Base-by-base conservation (phyloP, 2,797 vertebrate genomes). In the Varecia variegata region DNA sequence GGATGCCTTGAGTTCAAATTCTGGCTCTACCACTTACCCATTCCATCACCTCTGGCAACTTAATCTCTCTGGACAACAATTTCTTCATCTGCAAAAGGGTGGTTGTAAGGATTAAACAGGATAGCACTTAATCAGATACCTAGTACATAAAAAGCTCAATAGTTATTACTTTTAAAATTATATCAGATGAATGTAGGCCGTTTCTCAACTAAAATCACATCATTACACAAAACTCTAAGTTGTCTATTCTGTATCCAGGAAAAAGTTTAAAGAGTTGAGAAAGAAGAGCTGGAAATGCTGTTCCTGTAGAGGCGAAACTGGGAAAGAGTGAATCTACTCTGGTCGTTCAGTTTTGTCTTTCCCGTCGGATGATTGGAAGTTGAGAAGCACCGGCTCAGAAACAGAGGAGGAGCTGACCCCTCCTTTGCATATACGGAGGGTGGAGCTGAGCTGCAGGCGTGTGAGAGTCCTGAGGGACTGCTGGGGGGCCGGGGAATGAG, bases 141-240 rank as follows among this genome's bases (percentile, higher is more conserved):
- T 40, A 68, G 45, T 52, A 67, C 25, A 47, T 56, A 90, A 74
- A 50, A 94, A 86, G 3, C 68, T 95, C 54, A 77, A 7, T 88
- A 81, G 80, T 71, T 54, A 84, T 68, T 92, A 73, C 17, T 90
- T 88, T 52, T 70, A 86, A 92, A 60, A 70, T 56, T 58, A 2
- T 40, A 27, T 86, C 38, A 71, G 25, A 47, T 40, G 27, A 88
- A 90, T 27, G 71, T 80, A 92, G 81, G 58, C 65, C 74, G 14
- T 79, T 90, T 94, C 70, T 96, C 81, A 76, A 65, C 32, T 88
- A 80, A 94, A 92, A 76, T 70, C 56, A 81, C 9, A 71, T 35
- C 15, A 2, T 27, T 58, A 88, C 17, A 58, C 2, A 30, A 90
- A 94, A 38, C n/a, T 60, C 32, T 71, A 71, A 81, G 50, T 15